Percentiles rank a stretch among this genome's conserved stretches.
Evolutionary conservation across 1,140 invertebrate genomes (phyloP).

Genomic region (Planococcus citri): DNA sequence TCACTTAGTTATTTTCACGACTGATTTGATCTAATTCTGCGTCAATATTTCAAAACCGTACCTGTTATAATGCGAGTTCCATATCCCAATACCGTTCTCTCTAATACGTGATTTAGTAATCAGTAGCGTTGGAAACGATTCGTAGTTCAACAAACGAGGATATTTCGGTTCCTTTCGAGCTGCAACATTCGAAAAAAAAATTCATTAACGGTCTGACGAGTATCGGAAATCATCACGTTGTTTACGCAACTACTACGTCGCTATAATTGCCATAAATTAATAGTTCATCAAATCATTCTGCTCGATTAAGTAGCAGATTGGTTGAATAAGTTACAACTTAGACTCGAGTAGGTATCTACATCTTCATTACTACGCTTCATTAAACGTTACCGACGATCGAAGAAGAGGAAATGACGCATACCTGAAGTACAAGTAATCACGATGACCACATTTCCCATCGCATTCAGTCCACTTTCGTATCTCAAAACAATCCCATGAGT

Average conservation of each 20-base stretch:
- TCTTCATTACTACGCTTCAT: not conserved
- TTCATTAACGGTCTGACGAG: not conserved
- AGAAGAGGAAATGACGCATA: slow-evolving; percentile 16
- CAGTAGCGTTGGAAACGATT: slow-evolving; percentile 48
- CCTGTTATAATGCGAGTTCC: slow-evolving; percentile 76
- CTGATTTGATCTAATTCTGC: too few species aligned
- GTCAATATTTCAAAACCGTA: too few species aligned
- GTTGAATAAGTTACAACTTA: too few species aligned
- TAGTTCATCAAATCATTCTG: not conserved
- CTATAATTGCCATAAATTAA: not conserved
- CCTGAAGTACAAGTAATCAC: slow-evolving; percentile 44
- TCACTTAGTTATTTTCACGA: not conserved
- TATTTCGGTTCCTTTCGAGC: not conserved
- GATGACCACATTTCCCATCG: slow-evolving; percentile 69
- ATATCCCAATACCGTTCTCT: slow-evolving; percentile 66
- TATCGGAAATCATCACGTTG: too few species aligned
- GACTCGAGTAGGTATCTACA: too few species aligned
- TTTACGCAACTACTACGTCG: too few species aligned
- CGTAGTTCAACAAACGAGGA: not conserved
- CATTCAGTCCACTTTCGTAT: slow-evolving; percentile 64
- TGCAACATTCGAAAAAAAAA: not conserved
- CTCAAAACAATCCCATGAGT: slow-evolving; percentile 69
- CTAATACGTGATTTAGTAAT: slow-evolving; percentile 59
- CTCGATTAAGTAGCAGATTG: not conserved
- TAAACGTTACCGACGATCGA: not conserved